Evolutionary conservation across 1,140 invertebrate species (phyloP).

Genomic region (Hycleus cichorii): DNA sequence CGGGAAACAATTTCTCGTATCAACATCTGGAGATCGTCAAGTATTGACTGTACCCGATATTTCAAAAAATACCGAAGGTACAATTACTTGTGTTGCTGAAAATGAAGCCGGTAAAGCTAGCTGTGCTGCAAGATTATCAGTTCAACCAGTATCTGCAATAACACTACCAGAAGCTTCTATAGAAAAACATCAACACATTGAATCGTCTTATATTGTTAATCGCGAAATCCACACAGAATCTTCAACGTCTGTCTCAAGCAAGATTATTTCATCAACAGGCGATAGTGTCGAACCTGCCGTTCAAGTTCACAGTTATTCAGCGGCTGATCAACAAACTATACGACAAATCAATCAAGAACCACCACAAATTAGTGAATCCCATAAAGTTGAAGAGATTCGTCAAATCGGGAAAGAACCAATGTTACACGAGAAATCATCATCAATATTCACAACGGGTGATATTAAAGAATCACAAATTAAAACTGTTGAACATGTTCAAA

Average conservation of each 20-base stretch:
- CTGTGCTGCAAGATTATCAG: slow-evolving; percentile 53
- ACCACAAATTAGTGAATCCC: slow-evolving; percentile 38
- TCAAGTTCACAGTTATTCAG: slow-evolving; percentile 38
- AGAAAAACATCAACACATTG: slow-evolving; percentile 25
- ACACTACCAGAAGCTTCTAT: slow-evolving; percentile 34
- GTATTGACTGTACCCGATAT: slow-evolving; percentile 56
- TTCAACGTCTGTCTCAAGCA: slow-evolving; percentile 34
- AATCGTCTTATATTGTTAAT: slow-evolving; percentile 40
- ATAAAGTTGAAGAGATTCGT: slow-evolving; percentile 48
- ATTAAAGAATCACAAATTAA: slow-evolving; percentile 19
- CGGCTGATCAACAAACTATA: slow-evolving; percentile 36
- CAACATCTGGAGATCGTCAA: slow-evolving; percentile 62
- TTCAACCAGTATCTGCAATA: slow-evolving; percentile 41
- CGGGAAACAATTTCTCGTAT: slow-evolving; percentile 62
- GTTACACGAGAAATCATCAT: slow-evolving; percentile 31
- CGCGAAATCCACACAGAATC: slow-evolving; percentile 42
- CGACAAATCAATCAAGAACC: slow-evolving; percentile 39
- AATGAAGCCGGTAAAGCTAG: slow-evolving; percentile 64
- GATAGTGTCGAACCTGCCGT: slow-evolving; percentile 32
- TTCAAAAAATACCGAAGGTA: slow-evolving; percentile 53
- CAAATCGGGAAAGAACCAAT: slow-evolving; percentile 39
- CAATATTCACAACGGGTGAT: slow-evolving; percentile 20
- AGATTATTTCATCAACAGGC: slow-evolving; percentile 28
- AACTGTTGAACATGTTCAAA: slow-evolving; percentile 32
- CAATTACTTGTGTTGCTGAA: slow-evolving; percentile 66